Evolutionary conservation across 1,140 invertebrate species (phyloP).

Genomic region (Drosophila parvula): DNA sequence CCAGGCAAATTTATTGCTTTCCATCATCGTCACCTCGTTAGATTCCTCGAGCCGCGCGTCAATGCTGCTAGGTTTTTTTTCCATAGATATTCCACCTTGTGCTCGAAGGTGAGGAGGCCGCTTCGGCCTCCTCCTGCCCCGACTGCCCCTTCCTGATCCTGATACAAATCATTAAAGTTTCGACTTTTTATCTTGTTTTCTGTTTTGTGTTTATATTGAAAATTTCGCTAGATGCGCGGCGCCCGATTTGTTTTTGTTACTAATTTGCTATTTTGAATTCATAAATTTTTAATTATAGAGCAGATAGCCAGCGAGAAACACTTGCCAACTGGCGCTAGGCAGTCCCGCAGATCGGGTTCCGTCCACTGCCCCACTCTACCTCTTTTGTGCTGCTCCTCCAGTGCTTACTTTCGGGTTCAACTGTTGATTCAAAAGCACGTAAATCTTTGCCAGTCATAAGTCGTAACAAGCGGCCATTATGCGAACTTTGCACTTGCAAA

Average conservation of each 20-base stretch:
- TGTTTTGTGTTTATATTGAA: slow-evolving; percentile 64
- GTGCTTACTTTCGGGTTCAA: slow-evolving; percentile 19
- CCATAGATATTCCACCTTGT: slow-evolving; percentile 16
- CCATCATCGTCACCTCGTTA: slow-evolving; percentile 80
- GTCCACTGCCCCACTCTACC: background rate
- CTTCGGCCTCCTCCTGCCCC: background rate
- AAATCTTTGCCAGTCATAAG: slow-evolving; percentile 48
- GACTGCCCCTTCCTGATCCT: slow-evolving; percentile 11
- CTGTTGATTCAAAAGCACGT: slow-evolving; percentile 42
- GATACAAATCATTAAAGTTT: slow-evolving; percentile 54
- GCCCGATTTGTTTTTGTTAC: slow-evolving; percentile 73
- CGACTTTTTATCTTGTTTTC: slow-evolving; percentile 40
- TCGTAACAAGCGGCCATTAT: slow-evolving; percentile 57
- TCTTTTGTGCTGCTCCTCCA: background rate
- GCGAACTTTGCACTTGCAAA: slow-evolving; percentile 53
- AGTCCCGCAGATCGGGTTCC: background rate
- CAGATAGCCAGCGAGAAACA: slow-evolving; percentile 53
- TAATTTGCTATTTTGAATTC: slow-evolving; percentile 79
- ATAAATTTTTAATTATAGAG: slow-evolving; percentile 80
- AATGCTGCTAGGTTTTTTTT: slow-evolving; percentile 22
- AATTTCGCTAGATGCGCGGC: slow-evolving; percentile 35
- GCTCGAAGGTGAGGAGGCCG: slow-evolving; percentile 26
- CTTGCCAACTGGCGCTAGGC: slow-evolving; percentile 40
- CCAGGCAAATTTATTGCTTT: slow-evolving; percentile 79
- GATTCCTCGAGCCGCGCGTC: slow-evolving; percentile 57